Percentiles rank a stretch among this genome's conserved stretches.
Evolutionary conservation across 2,888 invertebrate genomes (phyloP).

Genomic region (Meteorus colon): DNA sequence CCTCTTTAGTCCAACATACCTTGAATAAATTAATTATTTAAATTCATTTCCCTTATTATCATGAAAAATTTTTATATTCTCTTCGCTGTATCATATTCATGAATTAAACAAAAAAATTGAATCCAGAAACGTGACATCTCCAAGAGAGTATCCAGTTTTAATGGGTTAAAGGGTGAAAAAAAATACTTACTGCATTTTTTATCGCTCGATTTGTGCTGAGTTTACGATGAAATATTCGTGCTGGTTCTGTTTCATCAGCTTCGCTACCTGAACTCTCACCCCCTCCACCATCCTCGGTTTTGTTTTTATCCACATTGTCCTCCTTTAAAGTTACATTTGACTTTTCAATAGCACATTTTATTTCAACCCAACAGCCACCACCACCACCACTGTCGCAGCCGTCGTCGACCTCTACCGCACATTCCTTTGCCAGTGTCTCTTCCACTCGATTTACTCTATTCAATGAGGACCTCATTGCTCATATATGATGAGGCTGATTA

Average conservation of each 20-base stretch:
- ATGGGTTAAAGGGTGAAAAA: conserved; percentile 2
- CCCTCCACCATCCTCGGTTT: conserved; percentile 82
- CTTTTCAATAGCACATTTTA: conserved; percentile 30
- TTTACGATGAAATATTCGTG: conserved; percentile 83
- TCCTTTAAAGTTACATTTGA: conserved; percentile 32
- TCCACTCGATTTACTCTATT: conserved; percentile 27
- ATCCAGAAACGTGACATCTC: no score
- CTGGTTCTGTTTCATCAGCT: conserved; percentile 88
- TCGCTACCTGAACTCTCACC: conserved; percentile 87
- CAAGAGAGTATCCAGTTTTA: no score
- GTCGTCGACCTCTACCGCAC: conserved; percentile 20
- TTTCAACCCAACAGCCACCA: conserved; percentile 25
- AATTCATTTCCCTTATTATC: background rate
- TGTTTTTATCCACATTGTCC: conserved; percentile 39
- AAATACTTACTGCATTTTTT: conserved; percentile 82
- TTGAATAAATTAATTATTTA: conserved; percentile 53
- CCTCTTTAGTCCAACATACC: conserved; percentile 81
- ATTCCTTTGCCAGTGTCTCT: conserved; percentile 36
- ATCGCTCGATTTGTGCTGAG: conserved; percentile 89
- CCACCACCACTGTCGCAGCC: background rate
- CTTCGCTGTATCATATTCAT: no score
- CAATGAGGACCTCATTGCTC: conserved; percentile 38
- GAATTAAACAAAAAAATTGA: no score
- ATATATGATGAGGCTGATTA: conserved; percentile 4
- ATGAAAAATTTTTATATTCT: no score